Percentiles rank a stretch among this genome's conserved stretches.
Evolutionary conservation across 2,113 vertebrate species (phyloP).

Genomic region (Varanus komodoensis): DNA sequence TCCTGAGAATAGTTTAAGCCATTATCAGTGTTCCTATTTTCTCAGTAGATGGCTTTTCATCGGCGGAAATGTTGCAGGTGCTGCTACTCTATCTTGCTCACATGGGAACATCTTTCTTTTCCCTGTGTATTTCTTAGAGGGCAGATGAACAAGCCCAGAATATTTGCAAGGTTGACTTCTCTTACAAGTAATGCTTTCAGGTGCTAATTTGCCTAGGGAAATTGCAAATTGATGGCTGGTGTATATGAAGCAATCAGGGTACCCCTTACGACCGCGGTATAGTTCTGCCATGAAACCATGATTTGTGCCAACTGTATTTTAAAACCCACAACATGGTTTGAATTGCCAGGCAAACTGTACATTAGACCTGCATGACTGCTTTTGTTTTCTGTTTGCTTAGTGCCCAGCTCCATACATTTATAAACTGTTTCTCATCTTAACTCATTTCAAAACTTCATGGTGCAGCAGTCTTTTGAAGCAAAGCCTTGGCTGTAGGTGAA

Average conservation of each 20-base stretch:
- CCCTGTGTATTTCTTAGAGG: not conserved
- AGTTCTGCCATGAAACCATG: too few species aligned
- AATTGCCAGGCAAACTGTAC: not conserved
- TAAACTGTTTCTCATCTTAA: too few species aligned
- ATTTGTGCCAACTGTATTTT: too few species aligned
- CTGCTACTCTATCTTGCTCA: not conserved
- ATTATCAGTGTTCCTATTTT: slow-evolving; percentile 3
- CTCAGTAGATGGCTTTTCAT: slow-evolving; percentile 15
- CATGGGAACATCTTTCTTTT: not conserved
- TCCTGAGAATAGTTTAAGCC: slow-evolving; percentile 17
- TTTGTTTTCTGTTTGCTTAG: too few species aligned
- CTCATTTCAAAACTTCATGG: too few species aligned
- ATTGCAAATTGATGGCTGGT: not conserved
- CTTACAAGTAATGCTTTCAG: not conserved
- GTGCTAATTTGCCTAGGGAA: not conserved
- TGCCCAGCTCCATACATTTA: too few species aligned
- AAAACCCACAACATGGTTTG: not conserved
- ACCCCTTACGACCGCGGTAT: not conserved
- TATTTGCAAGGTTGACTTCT: not conserved
- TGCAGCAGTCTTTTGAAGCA: too few species aligned
- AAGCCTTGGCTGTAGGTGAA: too few species aligned
- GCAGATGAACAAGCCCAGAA: not conserved
- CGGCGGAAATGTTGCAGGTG: not conserved
- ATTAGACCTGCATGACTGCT: too few species aligned
- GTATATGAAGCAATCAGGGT: not conserved